Evolutionary conservation across 2,888 invertebrate genomes (phyloP).

Genomic region (Leptopterna dolabrata): DNA sequence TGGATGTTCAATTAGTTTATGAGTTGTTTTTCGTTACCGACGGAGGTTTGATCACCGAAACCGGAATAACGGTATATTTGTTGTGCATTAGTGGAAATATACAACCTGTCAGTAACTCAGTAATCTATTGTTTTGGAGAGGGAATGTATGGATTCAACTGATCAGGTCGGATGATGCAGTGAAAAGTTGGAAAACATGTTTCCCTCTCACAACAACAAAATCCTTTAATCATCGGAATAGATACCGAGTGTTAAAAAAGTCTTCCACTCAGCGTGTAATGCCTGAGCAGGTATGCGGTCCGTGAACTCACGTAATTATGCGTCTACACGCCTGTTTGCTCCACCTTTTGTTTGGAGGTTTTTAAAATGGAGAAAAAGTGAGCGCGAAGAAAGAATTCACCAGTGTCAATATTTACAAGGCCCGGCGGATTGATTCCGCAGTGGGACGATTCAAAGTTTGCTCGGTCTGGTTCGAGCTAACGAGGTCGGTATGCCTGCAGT

Average conservation of each 20-base stretch:
- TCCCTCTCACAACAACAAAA: no score
- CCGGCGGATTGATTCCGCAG: conserved; percentile 9
- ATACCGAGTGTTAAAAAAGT: background rate
- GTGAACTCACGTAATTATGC: conserved; percentile 17
- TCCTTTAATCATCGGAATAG: no score
- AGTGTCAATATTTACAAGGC: background rate
- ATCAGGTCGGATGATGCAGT: no score
- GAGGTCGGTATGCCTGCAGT: conserved; percentile 38
- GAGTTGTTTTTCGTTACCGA: no score
- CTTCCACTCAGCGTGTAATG: background rate
- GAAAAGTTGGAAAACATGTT: no score
- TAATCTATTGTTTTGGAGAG: no score
- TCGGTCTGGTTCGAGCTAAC: conserved; percentile 28
- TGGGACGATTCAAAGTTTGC: conserved; percentile 37
- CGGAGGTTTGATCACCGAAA: no score
- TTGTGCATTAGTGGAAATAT: no score
- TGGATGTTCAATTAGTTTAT: no score
- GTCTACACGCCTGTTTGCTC: background rate
- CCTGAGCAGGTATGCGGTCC: background rate
- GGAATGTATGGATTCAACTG: no score
- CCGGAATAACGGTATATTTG: no score
- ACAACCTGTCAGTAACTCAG: no score
- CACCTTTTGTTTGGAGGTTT: background rate
- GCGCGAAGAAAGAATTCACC: background rate
- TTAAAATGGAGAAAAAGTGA: background rate